Base-by-base conservation (phyloP, 2,797 vertebrate species). In the Periophthalmus magnuspinnatus region DNA sequence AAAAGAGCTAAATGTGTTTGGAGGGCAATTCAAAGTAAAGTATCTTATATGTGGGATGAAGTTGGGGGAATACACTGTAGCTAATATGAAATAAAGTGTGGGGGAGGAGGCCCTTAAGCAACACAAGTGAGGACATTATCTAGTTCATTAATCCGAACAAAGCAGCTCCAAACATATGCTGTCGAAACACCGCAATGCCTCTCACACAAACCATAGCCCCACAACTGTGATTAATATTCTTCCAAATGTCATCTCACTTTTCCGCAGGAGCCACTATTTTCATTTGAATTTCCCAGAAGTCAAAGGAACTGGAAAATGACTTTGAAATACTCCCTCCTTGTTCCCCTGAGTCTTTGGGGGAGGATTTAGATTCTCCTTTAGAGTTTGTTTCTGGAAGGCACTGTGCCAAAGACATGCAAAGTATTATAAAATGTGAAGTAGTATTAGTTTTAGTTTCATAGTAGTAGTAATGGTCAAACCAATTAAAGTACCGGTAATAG, bases 301-400 rank as follows among this genome's bases (percentile, higher is more conserved):
- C 70, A 79, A 72, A 80, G 65, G 70, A 72, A 81, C 67, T 78
- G 76, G 67, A 76, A 80, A 81, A 87, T 78, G 67, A 85, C 81
- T 88, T 81, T 86, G 78, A 85, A 87, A 86, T 68, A 64, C 64
- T 71, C 62, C 50, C 22, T 78, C 74, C 73, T 47, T 28, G 24
- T 47, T 79, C 76, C 74, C 77, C 59, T 33, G 19, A 84, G 76
- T 65, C 70, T 78, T 85, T 75, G 56, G 41, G 69, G 69, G 70
- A 24, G 71, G 77, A 81, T 83, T 76, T 82, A 59, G 78, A 68
- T 63, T 73, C 76, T 77, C 62, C 76, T 76, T 60, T 78, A 80
- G 61, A 88, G 76, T 70, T 81, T 81, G 57, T 84, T 83, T 86
- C 83, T 87, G 75, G 74, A 81, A 87, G 85, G 80, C 68, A 57